Evolutionary conservation across 92 coral and sea anemone species (phyloP), one percentile per base, ranked within the genome.

Genomic region (Parazoanthus swiftii): DNA sequence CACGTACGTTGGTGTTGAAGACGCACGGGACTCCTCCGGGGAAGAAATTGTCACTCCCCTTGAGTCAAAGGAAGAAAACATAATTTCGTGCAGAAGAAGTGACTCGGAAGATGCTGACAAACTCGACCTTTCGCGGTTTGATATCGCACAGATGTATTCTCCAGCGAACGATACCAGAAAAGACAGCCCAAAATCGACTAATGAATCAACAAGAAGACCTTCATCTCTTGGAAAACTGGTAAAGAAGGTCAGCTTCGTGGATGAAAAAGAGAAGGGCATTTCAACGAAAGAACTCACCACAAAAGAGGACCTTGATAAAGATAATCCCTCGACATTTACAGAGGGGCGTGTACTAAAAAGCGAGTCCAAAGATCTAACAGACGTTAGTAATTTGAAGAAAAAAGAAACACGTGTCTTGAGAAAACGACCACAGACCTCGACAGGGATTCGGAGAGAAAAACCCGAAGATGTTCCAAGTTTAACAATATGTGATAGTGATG

Each of bases 171-270:
- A 84, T 48, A 38, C 77, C 25, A 71, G 37, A 71, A 36, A 14
- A 18, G 87, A 46, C 65, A 23, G 21, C 29, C 25, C 56, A 37
- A 56, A 86, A 42, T 25, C 20, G 23, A 7, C 5, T 13, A 76
- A 23, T 77, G 14, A 21, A 14, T 21, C 8, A 4, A 46, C 50
- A 2, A 36, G 43, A 43, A 63, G n/a, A 44, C 76, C n/a, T 25
- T 42, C 66, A 71, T 38, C 76, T 72, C 70, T 25, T 33, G 71
- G 76, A 54, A 67, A 15, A 89, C 43, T 81, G 48, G 78, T 81
- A 20, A 93, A 95, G 78, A 93, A 67, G 84, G 98, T 94, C 7
- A 94, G 95, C 76, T 94, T 94, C 74, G 87, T 90, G 73, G 95
- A 91, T 70, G 89, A 86, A 68, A 66, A 36, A 43, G 82, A 44